Conservation (phyloP, 1,140 invertebrate genomes). For the Colletes latitarsis region DNA sequence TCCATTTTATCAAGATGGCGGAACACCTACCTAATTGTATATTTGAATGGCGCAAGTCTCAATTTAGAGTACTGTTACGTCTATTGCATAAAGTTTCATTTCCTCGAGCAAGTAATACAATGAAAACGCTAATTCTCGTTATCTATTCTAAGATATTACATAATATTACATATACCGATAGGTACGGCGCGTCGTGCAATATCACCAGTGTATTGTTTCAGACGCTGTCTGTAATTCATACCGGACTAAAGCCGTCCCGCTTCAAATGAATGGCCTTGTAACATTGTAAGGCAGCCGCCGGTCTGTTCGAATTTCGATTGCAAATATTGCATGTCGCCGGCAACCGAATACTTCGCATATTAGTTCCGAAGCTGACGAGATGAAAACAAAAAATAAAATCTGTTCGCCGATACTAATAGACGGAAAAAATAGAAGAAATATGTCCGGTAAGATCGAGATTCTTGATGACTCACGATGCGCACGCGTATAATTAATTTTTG, state of each 20-base stretch:
- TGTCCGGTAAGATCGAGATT: conserved; percentile 20
- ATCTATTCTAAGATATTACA: conserved; percentile 46
- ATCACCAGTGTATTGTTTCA: conserved; percentile 71
- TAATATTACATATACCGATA: conserved; percentile 51
- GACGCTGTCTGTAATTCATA: conserved; percentile 71
- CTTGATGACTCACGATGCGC: conserved; percentile 10
- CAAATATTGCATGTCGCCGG: conserved; percentile 68
- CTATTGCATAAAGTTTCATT: conserved; percentile 20
- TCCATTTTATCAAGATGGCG: too few species aligned
- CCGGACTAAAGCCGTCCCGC: conserved; percentile 55
- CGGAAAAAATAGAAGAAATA: not conserved
- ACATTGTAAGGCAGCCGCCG: conserved; percentile 20
- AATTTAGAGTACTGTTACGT: too few species aligned
- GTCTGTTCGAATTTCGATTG: conserved; percentile 68
- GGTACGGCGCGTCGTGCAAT: conserved; percentile 48
- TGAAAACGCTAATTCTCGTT: conserved; percentile 45
- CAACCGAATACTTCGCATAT: conserved; percentile 60
- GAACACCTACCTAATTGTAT: too few species aligned
- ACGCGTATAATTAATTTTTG: conserved; percentile 33
- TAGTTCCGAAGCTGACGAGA: conserved; percentile 30
- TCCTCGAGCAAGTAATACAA: conserved; percentile 24
- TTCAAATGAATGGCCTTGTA: conserved; percentile 68
- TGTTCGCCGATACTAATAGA: not conserved
- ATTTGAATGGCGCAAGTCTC: too few species aligned
- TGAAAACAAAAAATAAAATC: conserved; percentile 17